Percentiles rank a stretch among this genome's conserved stretches.
Conservation (phyloP, 2,113 vertebrate species). For the Takifugu flavidus region DNA sequence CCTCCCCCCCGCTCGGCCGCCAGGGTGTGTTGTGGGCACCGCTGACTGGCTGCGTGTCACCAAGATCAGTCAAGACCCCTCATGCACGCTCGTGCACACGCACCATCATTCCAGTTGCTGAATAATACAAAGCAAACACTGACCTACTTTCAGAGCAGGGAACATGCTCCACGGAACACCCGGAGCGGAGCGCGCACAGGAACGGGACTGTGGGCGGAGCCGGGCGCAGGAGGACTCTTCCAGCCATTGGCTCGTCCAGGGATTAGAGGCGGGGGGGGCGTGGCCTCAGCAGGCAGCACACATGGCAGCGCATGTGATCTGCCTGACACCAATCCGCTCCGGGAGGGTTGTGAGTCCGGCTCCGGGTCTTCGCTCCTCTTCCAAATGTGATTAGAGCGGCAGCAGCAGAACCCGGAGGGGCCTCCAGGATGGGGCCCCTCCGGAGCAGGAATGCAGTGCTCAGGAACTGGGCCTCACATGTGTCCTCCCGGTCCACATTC, state of each 20-base stretch:
- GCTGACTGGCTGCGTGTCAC: constrained; percentile 59
- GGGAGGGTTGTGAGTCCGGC: accelerated
- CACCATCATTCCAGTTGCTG: constrained; percentile 82
- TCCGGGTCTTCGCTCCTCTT: constrained; percentile 41
- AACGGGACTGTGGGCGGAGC: constrained; percentile 64
- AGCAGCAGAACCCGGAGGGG: constrained; percentile 68
- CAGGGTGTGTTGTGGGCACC: constrained; percentile 11
- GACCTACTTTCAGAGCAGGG: constrained; percentile 90
- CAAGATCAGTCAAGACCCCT: constrained; percentile 68
- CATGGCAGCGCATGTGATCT: constrained; percentile 42
- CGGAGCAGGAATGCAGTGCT: constrained; percentile 60
- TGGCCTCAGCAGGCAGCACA: background rate
- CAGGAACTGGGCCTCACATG: constrained; percentile 49
- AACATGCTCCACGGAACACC: constrained; percentile 81
- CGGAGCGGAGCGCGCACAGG: constrained; percentile 67
- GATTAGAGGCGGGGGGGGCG: background rate
- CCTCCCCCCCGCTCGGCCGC: background rate
- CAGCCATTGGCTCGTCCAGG: background rate
- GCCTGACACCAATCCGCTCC: constrained; percentile 25
- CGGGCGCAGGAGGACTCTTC: constrained; percentile 24
- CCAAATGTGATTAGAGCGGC: constrained; percentile 73
- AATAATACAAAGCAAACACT: constrained; percentile 93
- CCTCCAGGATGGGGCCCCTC: constrained; percentile 59
- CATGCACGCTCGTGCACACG: background rate
- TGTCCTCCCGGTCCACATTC: constrained; percentile 34